phyloP scores from a whole-genome alignment of 1,140 invertebrate species.

The Ceratosolen solmsi region DNA sequence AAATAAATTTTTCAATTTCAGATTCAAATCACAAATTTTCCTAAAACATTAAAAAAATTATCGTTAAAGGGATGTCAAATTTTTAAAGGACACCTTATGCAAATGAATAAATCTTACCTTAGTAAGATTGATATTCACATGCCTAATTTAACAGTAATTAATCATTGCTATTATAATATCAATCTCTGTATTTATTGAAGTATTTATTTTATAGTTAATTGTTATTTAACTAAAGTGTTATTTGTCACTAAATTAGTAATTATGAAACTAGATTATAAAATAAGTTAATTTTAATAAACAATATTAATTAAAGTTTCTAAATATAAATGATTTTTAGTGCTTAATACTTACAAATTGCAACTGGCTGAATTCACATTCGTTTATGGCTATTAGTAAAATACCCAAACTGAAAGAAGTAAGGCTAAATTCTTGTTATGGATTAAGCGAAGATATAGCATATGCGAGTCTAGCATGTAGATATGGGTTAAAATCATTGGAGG shows the following conservation, averaged over 20 bases:
- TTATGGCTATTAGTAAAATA: conserved; percentile 82
- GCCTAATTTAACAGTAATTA: conserved; percentile 75
- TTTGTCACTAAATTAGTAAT: neutral
- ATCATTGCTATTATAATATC: conserved; percentile 31
- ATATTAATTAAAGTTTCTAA: conserved; percentile 14
- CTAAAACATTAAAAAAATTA: conserved; percentile 73
- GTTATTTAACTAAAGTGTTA: neutral
- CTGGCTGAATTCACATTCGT: conserved; percentile 81
- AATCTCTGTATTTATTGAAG: conserved; percentile 16
- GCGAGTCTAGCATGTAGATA: conserved; percentile 81
- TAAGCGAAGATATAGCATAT: conserved; percentile 83
- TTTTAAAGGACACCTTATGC: conserved; percentile 56
- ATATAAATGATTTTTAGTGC: conserved; percentile 67
- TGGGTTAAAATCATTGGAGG: conserved; percentile 80
- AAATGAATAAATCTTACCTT: conserved; percentile 74
- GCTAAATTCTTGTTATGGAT: conserved; percentile 76
- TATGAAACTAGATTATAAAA: neutral
- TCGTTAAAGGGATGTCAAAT: conserved; percentile 74
- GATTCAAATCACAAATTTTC: conserved; percentile 76
- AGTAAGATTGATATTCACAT: conserved; percentile 76
- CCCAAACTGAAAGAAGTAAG: conserved; percentile 75
- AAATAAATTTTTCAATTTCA: conserved; percentile 54
- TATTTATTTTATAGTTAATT: conserved; percentile 18
- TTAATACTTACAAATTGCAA: conserved; percentile 79
- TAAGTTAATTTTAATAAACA: conserved; percentile 35